These are phyloP conservation scores for Lacanobia wlatinum DNA, from an alignment of 2,888 invertebrate species.

Conservation along the genomic window DNA sequence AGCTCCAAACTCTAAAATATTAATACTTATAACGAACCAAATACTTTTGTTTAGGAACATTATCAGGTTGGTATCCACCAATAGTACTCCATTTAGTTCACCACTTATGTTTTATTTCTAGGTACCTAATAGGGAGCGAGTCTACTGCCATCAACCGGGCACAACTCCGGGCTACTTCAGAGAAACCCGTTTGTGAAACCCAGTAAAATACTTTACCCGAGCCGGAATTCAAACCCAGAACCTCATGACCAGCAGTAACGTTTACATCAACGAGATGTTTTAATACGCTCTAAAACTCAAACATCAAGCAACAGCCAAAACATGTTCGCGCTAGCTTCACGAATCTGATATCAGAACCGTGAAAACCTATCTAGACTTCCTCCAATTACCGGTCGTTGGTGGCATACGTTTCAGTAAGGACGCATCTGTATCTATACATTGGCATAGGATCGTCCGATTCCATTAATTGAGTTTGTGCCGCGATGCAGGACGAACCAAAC, in stretches of 20 bases:
- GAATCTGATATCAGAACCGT: slow-evolving; percentile 10
- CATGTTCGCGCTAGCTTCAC: neutral
- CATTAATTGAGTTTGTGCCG: slow-evolving; percentile 40
- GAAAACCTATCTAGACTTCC: slow-evolving; percentile 11
- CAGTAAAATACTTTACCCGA: neutral
- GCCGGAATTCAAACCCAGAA: no score
- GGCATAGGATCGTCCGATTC: slow-evolving; percentile 8
- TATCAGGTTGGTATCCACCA: no score
- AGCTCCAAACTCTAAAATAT: no score
- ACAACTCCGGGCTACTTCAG: neutral
- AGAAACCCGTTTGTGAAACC: neutral
- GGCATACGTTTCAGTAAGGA: slow-evolving; percentile 22
- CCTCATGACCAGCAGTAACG: neutral
- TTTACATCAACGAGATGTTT: no score
- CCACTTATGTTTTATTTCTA: no score
- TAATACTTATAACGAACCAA: neutral
- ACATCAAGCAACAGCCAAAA: neutral
- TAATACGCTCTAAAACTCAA: neutral
- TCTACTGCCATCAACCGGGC: no score
- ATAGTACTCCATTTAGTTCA: no score
- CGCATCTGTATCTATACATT: neutral
- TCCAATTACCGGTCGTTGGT: slow-evolving; percentile 34
- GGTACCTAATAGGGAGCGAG: no score
- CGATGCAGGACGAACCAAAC: slow-evolving; percentile 1
- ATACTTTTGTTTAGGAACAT: neutral